phyloP scores from a whole-genome alignment of 2,888 invertebrate species.

The Mesorhabditis spiculigera region DNA sequence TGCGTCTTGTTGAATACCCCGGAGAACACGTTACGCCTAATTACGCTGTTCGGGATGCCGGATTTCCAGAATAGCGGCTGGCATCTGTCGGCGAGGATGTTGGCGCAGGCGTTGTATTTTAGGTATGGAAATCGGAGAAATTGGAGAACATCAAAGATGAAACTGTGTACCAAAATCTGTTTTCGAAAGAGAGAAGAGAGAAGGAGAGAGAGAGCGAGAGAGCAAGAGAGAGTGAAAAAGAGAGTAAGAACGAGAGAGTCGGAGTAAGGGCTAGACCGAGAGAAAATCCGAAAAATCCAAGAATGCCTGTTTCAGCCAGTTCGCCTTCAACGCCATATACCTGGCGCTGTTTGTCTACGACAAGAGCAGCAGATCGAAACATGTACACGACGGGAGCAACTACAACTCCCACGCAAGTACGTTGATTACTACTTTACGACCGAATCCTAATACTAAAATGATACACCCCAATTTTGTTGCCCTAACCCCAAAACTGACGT shows the following conservation, averaged over 20 bases:
- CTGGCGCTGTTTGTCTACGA: constrained; percentile 28
- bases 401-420: background rate
- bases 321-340: constrained; percentile 31
- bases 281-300: no score
- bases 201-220: no score
- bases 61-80: constrained; percentile 7
- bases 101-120: constrained; percentile 26
- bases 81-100: constrained; percentile 15
- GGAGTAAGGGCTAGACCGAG: no score
- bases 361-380: constrained; percentile 17
- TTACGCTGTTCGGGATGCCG: constrained; percentile 13
- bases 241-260: no score
- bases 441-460: background rate
- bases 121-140: constrained; percentile 7
- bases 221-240: no score
- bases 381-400: constrained; percentile 10
- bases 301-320: constrained; percentile 16
- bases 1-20: constrained; percentile 26
- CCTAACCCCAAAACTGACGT: background rate
- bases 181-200: no score
- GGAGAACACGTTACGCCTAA: constrained; percentile 22
- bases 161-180: no score
- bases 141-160: background rate
- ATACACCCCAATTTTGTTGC: no score
- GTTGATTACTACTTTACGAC: background rate